Evolutionary conservation across 2,797 vertebrate species (phyloP).

Genomic region (Myiothlypis chrysogaster): DNA sequence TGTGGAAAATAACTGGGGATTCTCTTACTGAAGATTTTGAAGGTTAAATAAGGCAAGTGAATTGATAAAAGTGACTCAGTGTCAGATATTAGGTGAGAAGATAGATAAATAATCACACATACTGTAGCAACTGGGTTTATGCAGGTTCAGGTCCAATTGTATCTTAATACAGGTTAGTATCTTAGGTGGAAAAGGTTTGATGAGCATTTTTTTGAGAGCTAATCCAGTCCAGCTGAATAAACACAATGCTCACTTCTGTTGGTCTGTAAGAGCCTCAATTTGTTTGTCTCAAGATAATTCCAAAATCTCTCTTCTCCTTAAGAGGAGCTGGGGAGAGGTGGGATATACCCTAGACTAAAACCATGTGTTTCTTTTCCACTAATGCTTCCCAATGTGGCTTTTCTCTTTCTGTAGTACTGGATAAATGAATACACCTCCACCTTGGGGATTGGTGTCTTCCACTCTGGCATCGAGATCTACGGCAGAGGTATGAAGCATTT

Average conservation of each 20-base stretch:
- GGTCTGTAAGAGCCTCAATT: neutral
- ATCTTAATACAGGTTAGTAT: neutral
- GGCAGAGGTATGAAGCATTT: constrained; percentile 84
- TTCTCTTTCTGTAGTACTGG: constrained; percentile 85
- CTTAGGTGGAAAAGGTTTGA: neutral
- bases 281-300: neutral
- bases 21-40: neutral
- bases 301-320: neutral
- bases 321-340: neutral
- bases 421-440: constrained; percentile 96
- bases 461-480: constrained; percentile 94
- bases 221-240: neutral
- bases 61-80: neutral
- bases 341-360: neutral
- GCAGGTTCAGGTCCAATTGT: neutral
- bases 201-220: neutral
- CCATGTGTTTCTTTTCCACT: neutral
- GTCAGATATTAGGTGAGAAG: neutral
- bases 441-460: constrained; percentile 94
- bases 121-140: neutral
- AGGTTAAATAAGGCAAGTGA: neutral
- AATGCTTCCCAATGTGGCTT: constrained; percentile 45
- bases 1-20: neutral
- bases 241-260: neutral
- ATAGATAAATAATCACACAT: neutral